These are phyloP conservation scores for Callosobruchus maculatus DNA, from an alignment of 2,888 invertebrate species.

Conservation along the genomic window DNA sequence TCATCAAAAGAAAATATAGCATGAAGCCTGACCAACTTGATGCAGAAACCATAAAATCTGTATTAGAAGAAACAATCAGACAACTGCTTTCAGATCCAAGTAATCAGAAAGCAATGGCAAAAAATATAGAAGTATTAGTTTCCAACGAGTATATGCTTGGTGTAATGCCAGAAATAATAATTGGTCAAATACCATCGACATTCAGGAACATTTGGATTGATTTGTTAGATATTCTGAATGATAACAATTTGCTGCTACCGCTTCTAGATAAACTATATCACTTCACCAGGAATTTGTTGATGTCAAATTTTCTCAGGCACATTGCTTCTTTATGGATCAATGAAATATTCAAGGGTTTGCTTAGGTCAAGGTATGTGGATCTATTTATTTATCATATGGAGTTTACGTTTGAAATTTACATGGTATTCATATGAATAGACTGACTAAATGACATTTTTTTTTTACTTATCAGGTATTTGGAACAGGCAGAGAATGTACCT, in stretches of 20 bases:
- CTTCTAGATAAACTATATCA: conserved; percentile 40
- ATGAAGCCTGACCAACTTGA: neutral
- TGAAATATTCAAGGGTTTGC: conserved; percentile 31
- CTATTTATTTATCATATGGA: too few species aligned
- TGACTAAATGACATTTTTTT: too few species aligned
- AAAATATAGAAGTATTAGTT: conserved; percentile 21
- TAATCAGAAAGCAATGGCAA: conserved; percentile 12
- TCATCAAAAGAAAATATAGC: neutral
- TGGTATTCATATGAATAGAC: too few species aligned
- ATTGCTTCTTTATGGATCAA: conserved; percentile 36
- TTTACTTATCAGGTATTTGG: too few species aligned
- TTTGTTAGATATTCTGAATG: conserved; percentile 45
- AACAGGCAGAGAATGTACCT: conserved; percentile 16
- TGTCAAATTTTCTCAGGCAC: conserved; percentile 19
- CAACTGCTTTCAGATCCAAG: conserved; percentile 8
- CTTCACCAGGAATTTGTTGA: conserved; percentile 19
- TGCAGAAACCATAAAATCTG: neutral
- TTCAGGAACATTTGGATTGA: conserved; percentile 51
- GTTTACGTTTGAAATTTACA: too few species aligned
- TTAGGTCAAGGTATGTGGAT: conserved; percentile 17
- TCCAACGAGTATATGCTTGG: conserved; percentile 7
- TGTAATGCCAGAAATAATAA: neutral
- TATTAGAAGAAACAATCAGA: conserved; percentile 16
- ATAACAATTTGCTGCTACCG: conserved; percentile 51
- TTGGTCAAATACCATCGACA: conserved; percentile 25